phyloP scores from a whole-genome alignment of 2,888 invertebrate genomes.

The Temnothorax rugatulus region DNA sequence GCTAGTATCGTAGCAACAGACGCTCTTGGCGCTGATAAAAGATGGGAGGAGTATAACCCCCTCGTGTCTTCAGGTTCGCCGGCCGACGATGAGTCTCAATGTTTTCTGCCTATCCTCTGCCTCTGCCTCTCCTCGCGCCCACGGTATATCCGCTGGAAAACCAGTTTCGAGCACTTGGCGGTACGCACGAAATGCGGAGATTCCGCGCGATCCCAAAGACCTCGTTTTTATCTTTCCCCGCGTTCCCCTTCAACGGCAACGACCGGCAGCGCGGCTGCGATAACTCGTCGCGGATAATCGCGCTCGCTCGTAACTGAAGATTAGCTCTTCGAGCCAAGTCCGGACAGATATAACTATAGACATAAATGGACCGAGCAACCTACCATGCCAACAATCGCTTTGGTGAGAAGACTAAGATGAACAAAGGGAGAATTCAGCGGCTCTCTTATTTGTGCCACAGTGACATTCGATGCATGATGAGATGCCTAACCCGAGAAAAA shows the following conservation, averaged over 20 bases:
- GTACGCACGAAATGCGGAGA: conserved; percentile 38
- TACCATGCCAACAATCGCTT: not conserved
- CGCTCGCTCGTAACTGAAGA: conserved; percentile 32
- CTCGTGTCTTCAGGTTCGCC: conserved; percentile 49
- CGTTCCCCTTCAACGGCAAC: not conserved
- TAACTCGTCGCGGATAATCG: conserved; percentile 48
- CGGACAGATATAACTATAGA: not conserved
- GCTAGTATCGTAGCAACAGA: conserved; percentile 63
- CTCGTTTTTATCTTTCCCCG: conserved; percentile 24
- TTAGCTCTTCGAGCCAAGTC: conserved; percentile 26
- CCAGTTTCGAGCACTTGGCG: conserved; percentile 22
- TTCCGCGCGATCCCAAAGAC: conserved; percentile 15
- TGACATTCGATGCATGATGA: not conserved
- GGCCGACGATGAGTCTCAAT: conserved; percentile 46
- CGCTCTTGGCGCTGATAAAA: conserved; percentile 68
- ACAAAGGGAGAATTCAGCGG: not conserved
- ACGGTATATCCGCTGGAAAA: conserved; percentile 21
- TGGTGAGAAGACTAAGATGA: not conserved
- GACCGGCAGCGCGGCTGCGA: conserved; percentile 6
- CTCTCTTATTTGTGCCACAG: not conserved
- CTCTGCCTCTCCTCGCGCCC: not conserved
- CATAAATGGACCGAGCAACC: not conserved
- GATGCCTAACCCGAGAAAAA: not conserved
- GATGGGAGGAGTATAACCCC: conserved; percentile 47
- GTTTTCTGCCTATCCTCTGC: conserved; percentile 26